These are phyloP conservation scores for Acromyrmex echinatior DNA, from an alignment of 1,140 invertebrate species.

Conservation along the genomic window DNA sequence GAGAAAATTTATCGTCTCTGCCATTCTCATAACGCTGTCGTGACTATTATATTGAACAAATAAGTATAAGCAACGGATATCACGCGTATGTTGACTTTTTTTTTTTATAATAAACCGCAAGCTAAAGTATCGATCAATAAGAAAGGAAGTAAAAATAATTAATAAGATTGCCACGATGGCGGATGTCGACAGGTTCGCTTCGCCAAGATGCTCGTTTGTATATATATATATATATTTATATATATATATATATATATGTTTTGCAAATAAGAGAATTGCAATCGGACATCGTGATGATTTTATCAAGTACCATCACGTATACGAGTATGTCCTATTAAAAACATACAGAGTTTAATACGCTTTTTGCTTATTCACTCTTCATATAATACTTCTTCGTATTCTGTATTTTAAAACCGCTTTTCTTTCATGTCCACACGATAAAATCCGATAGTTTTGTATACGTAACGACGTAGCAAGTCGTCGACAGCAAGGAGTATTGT, in stretches of 20 bases:
- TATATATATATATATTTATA: too few relatives aligned
- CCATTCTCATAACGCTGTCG: constrained; percentile 4
- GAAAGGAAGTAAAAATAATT: constrained; percentile 52
- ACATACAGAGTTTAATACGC: background rate
- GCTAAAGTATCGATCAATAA: constrained; percentile 44
- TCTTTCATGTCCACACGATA: constrained; percentile 4
- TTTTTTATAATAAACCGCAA: constrained; percentile 27
- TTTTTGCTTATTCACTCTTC: background rate
- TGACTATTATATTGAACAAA: constrained; percentile 47
- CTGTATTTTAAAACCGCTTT: background rate
- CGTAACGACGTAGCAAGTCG: background rate
- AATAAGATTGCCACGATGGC: constrained; percentile 37
- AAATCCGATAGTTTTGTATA: constrained; percentile 46
- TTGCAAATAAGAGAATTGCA: constrained; percentile 40
- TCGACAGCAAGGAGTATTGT: constrained; percentile 66
- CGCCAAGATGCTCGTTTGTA: background rate
- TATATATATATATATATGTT: background rate
- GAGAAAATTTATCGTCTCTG: constrained; percentile 50
- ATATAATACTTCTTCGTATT: background rate
- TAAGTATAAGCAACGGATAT: constrained; percentile 47
- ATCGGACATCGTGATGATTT: constrained; percentile 33
- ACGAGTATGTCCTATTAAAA: background rate
- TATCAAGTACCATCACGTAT: background rate
- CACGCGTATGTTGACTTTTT: constrained; percentile 20
- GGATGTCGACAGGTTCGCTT: constrained; percentile 27